These are phyloP conservation scores for Macropodus opercularis DNA, from an alignment of 2,797 vertebrate genomes.

Conservation along the genomic window DNA sequence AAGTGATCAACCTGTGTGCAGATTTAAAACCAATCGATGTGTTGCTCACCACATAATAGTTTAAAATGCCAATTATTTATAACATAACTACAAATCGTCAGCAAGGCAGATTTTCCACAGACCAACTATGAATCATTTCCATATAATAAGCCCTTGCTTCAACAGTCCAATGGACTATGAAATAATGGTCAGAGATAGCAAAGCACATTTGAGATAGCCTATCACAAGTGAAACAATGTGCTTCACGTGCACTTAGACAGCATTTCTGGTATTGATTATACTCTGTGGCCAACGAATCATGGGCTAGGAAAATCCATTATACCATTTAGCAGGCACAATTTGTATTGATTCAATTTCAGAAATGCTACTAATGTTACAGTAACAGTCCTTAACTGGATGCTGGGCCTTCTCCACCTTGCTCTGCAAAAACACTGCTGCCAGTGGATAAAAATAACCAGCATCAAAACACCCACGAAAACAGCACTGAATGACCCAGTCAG, in stretches of 20 bases:
- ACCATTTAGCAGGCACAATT: slow-evolving; percentile 80
- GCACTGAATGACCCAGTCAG: slow-evolving; percentile 51
- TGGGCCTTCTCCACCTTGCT: slow-evolving; percentile 64
- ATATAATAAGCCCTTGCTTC: slow-evolving; percentile 14
- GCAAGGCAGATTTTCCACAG: not conserved
- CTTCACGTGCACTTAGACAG: slow-evolving; percentile 79
- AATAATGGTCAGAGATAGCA: slow-evolving; percentile 45
- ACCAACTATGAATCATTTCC: slow-evolving; percentile 22
- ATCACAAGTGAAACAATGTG: slow-evolving; percentile 71
- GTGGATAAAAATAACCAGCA: slow-evolving; percentile 66
- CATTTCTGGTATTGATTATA: slow-evolving; percentile 83
- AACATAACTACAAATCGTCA: not conserved
- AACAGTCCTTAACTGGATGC: slow-evolving; percentile 66
- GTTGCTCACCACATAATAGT: not conserved
- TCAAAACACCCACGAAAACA: slow-evolving; percentile 57
- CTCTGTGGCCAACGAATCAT: slow-evolving; percentile 62
- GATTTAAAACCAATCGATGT: not conserved
- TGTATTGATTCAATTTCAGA: slow-evolving; percentile 77
- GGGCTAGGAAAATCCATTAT: slow-evolving; percentile 81
- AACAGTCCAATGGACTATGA: slow-evolving; percentile 13
- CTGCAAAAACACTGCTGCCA: slow-evolving; percentile 53
- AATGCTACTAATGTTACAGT: slow-evolving; percentile 76
- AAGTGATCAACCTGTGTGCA: not conserved
- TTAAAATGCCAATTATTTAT: not conserved
- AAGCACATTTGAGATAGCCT: slow-evolving; percentile 47